These are phyloP conservation scores for Glyptemys insculpta DNA, from an alignment of 2,797 vertebrate species.

Conservation along the genomic window DNA sequence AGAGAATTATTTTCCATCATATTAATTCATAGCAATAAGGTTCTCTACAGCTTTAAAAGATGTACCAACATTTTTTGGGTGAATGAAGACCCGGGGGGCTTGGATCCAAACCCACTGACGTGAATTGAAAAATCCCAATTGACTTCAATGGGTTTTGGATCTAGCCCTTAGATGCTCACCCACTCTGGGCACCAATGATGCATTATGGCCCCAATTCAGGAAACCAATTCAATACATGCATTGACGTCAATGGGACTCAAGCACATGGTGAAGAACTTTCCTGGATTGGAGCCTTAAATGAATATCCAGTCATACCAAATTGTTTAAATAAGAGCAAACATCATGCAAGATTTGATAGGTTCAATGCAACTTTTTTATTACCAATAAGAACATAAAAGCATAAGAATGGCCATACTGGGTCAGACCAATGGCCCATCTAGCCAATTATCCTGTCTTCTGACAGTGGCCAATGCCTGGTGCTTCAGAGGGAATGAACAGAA, in stretches of 20 bases:
- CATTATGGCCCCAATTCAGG: background rate
- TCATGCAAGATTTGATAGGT: conserved; percentile 20
- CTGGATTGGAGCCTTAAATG: background rate
- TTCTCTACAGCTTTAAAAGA: background rate
- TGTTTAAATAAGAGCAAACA: conserved; percentile 12
- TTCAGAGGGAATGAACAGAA: no score
- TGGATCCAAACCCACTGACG: background rate
- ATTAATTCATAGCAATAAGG: background rate
- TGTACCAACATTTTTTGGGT: background rate
- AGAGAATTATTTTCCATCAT: background rate
- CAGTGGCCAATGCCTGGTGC: no score
- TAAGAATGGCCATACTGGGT: no score
- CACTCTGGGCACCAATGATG: background rate
- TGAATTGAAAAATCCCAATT: background rate
- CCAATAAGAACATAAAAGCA: background rate
- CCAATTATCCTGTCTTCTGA: no score
- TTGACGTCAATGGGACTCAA: background rate
- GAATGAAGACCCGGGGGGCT: background rate
- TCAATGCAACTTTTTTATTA: conserved; percentile 45
- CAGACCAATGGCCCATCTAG: no score
- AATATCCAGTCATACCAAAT: background rate
- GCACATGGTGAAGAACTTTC: background rate
- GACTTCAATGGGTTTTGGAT: background rate
- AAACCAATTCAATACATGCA: background rate
- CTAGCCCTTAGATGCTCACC: background rate